A percentile compares a stretch with the other conserved stretches of the same genome.
Conservation (phyloP, 2,797 vertebrate genomes). For the Rhyacichthys aspro region DNA sequence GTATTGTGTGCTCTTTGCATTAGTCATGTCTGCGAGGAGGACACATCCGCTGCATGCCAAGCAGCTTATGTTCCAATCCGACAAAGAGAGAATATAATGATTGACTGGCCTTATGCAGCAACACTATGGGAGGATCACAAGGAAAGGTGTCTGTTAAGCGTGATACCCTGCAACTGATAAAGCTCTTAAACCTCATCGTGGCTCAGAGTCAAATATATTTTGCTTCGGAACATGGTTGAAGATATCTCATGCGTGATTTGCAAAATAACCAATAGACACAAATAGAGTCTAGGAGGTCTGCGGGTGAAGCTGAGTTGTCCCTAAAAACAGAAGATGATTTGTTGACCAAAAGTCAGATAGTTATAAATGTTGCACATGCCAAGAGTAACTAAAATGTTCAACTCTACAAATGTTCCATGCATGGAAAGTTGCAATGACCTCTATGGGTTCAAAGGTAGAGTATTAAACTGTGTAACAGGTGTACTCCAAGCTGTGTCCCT, state of each 20-base stretch:
- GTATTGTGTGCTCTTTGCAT: constrained; percentile 52
- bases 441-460: constrained; percentile 1
- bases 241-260: no score
- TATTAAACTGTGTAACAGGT: not conserved
- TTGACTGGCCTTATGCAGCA: constrained; percentile 27
- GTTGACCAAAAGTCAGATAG: no score
- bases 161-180: constrained; percentile 43
- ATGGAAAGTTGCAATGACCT: constrained; percentile 6
- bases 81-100: constrained; percentile 20
- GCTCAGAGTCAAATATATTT: constrained; percentile 15
- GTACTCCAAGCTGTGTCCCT: constrained; percentile 12
- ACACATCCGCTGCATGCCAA: constrained; percentile 49
- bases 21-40: constrained; percentile 60
- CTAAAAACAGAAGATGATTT: no score
- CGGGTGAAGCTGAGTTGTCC: no score
- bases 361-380: no score
- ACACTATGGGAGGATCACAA: constrained; percentile 41
- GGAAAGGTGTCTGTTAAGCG: constrained; percentile 28
- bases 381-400: no score
- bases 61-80: constrained; percentile 31
- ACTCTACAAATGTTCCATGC: no score
- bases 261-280: no score
- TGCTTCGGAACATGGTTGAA: no score
- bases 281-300: no score
- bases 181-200: constrained; percentile 21